These are phyloP conservation scores for Carassius gibelio DNA, from an alignment of 2,113 vertebrate genomes.

Conservation along the genomic window DNA sequence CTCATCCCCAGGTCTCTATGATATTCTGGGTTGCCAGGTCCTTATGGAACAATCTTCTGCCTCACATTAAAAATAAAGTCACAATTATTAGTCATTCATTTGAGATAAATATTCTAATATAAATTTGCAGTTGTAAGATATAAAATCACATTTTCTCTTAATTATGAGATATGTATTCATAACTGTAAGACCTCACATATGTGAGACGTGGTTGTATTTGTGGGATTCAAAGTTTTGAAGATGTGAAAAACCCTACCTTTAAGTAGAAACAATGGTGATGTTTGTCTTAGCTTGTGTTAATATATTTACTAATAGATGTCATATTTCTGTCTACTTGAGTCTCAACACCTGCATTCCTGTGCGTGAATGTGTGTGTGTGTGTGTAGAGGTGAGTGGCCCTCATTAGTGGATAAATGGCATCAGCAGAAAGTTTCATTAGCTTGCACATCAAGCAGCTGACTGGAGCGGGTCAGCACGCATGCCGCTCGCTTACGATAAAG, in stretches of 20 bases:
- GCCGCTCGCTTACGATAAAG: constrained; percentile 40
- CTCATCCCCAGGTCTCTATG: neutral
- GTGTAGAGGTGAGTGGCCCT: constrained; percentile 44
- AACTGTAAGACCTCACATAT: neutral
- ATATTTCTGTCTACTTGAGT: neutral
- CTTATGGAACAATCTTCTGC: neutral
- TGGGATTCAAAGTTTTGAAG: too few relatives aligned
- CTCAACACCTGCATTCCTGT: constrained; percentile 47
- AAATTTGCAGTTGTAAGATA: neutral
- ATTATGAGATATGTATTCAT: neutral
- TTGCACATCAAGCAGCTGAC: constrained; percentile 38
- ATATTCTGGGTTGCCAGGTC: neutral
- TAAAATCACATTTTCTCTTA: neutral
- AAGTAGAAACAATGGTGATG: neutral
- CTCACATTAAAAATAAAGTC: neutral
- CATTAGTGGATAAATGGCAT: constrained; percentile 53
- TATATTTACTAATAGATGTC: constrained; percentile 4
- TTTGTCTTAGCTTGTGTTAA: neutral
- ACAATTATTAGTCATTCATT: neutral
- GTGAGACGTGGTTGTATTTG: neutral
- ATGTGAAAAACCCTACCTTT: neutral
- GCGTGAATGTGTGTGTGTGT: constrained; percentile 32
- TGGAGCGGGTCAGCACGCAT: constrained; percentile 37
- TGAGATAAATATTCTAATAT: neutral
- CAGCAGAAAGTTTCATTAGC: constrained; percentile 54